Evolutionary conservation across 2,113 vertebrate species (phyloP), one percentile per base, ranked within the genome.

Genomic region (Oriolus oriolus): DNA sequence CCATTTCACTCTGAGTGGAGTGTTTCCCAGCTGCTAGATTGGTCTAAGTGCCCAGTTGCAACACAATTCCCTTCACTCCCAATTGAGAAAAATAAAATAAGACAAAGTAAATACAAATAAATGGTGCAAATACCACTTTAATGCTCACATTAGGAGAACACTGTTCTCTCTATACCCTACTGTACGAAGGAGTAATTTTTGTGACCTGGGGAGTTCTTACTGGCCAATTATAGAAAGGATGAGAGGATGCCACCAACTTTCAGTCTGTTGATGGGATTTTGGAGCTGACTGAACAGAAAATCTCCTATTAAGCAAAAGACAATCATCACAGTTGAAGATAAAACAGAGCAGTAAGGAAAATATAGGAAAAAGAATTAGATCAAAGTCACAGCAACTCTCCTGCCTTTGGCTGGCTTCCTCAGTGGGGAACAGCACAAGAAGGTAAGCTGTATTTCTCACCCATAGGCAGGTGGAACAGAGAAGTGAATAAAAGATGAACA

Each of bases 41-140:
- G 69, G 74, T 89, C 78, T 95, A 89, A 84, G 22, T 71, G 63
- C 39, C 56, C 91, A 68, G 92, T 84, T 95, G 89, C 69, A 84
- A 92, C 12, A 49, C 50, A 89, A 71, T 88, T 94, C 64, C 80
- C 82, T 83, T 68, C 49, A 41, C 56, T 93, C 71, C 82, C 53
- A 45, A 71, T 31, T 70, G 44, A 66, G 59, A 90, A 73, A 79
- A 77, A 93, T 74, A 89, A 88, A 88, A 74, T 33, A 64, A 93
- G 45, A 75, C 42, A 54, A 50, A 73, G 53, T 56, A 71, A 94
- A 95, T 81, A 78, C 24, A 93, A 95, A 90, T 94, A 92, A 80
- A 92, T 59, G 37, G 52, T 84, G 33, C 65, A 96, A 87, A 73
- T 92, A 92, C 7, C 68, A 91, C 44, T 85, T 96, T 80, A 86